Percentiles rank a stretch among this genome's conserved stretches.
phyloP scores from a whole-genome alignment of 2,888 invertebrate species.

The Lasioglossum lativentre region DNA sequence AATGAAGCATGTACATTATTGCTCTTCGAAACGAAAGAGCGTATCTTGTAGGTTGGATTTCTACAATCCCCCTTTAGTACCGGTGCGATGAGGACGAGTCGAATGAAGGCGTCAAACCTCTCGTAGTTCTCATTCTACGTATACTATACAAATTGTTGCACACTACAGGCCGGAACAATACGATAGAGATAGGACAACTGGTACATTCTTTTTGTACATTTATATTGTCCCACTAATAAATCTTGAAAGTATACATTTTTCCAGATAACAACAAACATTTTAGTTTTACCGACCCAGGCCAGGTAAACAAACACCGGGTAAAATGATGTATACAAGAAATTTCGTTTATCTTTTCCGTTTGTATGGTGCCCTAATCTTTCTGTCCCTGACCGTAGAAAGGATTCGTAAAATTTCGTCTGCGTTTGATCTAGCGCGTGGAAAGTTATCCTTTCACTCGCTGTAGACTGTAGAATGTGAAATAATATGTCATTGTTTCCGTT shows the following conservation, averaged over 20 bases:
- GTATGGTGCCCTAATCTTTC: too few relatives aligned
- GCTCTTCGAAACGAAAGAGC: neutral
- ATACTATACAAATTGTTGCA: neutral
- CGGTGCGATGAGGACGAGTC: neutral
- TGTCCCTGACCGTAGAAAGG: neutral
- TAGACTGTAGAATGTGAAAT: neutral
- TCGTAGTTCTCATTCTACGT: conserved; percentile 5
- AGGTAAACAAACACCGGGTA: neutral
- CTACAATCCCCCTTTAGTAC: conserved; percentile 13
- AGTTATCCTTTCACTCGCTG: neutral
- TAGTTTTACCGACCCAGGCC: neutral
- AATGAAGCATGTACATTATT: neutral
- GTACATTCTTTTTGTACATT: too few relatives aligned
- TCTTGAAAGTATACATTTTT: neutral
- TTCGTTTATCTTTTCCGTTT: too few relatives aligned
- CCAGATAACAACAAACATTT: neutral
- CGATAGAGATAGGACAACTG: neutral
- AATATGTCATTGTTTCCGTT: neutral
- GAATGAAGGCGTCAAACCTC: conserved; percentile 43
- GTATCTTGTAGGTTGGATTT: neutral
- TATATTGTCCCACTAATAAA: too few relatives aligned
- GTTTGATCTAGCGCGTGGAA: neutral
- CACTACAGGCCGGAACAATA: neutral
- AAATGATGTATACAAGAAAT: neutral
- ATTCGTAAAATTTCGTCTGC: neutral